Evolutionary conservation across 2,797 vertebrate genomes (phyloP).

Genomic region (Artibeus jamaicensis): DNA sequence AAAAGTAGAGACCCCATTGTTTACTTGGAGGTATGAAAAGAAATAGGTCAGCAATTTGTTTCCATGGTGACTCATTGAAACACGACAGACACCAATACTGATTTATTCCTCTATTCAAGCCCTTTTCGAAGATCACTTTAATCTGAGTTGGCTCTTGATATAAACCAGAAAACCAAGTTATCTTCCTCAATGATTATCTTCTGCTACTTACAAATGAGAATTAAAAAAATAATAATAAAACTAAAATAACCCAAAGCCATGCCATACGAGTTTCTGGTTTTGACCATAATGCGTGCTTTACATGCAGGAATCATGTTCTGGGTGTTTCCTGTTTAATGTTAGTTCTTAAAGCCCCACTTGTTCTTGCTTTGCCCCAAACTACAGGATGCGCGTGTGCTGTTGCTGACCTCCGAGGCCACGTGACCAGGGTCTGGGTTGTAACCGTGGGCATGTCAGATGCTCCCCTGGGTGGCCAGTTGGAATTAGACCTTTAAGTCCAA

Average conservation of each 20-base stretch:
- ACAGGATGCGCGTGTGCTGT: not conserved
- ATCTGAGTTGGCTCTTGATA: slow-evolving; percentile 52
- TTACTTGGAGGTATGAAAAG: slow-evolving; percentile 79
- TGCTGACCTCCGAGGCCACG: not conserved
- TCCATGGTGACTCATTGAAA: slow-evolving; percentile 84
- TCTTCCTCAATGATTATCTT: slow-evolving; percentile 30
- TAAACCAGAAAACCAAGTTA: slow-evolving; percentile 57
- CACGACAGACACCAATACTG: slow-evolving; percentile 78
- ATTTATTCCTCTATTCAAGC: slow-evolving; percentile 73
- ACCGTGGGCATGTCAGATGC: accelerated
- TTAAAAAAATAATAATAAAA: not conserved
- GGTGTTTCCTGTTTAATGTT: not conserved
- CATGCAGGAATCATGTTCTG: not conserved
- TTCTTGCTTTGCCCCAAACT: not conserved
- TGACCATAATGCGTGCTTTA: not conserved
- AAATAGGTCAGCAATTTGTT: slow-evolving; percentile 84
- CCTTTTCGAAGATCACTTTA: slow-evolving; percentile 66
- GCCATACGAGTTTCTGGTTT: not conserved
- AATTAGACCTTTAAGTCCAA: not conserved
- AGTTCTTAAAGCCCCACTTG: not conserved
- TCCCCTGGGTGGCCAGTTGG: not conserved
- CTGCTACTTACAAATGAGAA: slow-evolving; percentile 41
- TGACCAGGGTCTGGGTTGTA: not conserved
- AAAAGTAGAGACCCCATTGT: slow-evolving; percentile 75
- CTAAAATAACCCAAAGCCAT: not conserved